These are phyloP conservation scores for Eupithecia subfuscata DNA, from an alignment of 2,888 invertebrate genomes.

Conservation along the genomic window DNA sequence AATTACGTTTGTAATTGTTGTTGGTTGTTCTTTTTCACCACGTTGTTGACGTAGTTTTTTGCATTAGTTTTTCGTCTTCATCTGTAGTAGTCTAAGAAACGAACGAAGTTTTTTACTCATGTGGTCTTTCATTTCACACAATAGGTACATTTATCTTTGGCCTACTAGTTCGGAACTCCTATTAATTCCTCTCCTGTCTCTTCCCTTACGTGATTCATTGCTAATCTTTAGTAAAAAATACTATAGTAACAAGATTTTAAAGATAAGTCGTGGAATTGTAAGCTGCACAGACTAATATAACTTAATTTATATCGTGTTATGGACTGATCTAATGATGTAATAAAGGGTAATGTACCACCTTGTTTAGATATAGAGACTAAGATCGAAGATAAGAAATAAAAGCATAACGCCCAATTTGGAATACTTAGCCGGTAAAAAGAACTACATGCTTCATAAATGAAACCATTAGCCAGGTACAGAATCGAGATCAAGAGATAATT, in stretches of 20 bases:
- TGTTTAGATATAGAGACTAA: constrained; percentile 25
- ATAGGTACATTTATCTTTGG: neutral
- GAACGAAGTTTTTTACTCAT: neutral
- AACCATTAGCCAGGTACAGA: constrained; percentile 10
- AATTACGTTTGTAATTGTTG: too few relatives aligned
- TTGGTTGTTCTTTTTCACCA: too few relatives aligned
- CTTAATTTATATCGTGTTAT: constrained; percentile 16
- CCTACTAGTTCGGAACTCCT: neutral
- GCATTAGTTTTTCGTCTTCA: neutral
- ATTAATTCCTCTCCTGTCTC: neutral
- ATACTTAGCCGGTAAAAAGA: constrained; percentile 1
- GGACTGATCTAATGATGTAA: constrained; percentile 31
- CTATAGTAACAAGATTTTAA: neutral
- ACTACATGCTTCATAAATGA: neutral
- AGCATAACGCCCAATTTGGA: constrained; percentile 26
- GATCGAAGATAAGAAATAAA: constrained; percentile 26
- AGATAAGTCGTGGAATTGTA: neutral
- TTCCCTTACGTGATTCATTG: neutral
- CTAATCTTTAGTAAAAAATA: neutral
- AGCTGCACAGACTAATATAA: constrained; percentile 2
- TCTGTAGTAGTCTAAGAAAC: neutral
- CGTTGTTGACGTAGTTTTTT: too few relatives aligned
- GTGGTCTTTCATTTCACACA: neutral
- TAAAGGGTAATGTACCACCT: constrained; percentile 17
- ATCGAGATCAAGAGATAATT: constrained; percentile 16